A percentile compares a stretch with the other conserved stretches of the same genome.
Evolutionary conservation across 2,113 vertebrate species (phyloP).

Genomic region (Silurus asotus): DNA sequence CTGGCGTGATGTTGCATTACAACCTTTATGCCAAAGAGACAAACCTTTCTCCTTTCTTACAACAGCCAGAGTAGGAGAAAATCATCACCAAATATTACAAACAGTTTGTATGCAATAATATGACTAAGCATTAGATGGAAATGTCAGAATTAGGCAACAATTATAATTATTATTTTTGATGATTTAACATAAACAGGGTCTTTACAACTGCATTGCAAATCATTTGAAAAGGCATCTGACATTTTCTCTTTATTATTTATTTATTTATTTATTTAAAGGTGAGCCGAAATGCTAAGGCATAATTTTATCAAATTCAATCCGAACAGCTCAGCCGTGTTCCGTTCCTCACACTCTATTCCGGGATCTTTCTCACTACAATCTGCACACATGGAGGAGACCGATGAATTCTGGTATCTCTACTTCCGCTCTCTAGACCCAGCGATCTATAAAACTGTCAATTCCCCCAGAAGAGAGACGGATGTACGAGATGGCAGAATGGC

Average conservation of each 20-base stretch:
- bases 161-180: too few relatives aligned
- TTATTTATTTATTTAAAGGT: neutral
- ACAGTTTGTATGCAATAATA: neutral
- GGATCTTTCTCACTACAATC: neutral
- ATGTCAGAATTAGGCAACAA: neutral
- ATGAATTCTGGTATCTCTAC: neutral
- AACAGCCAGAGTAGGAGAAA: neutral
- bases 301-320: neutral
- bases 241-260: neutral
- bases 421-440: neutral
- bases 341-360: neutral
- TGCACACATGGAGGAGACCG: neutral
- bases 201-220: neutral
- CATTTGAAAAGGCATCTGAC: neutral
- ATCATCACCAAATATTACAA: neutral
- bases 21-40: neutral
- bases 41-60: neutral
- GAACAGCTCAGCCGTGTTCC: neutral
- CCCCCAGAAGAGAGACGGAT: conserved; percentile 13
- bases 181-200: neutral
- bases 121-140: neutral
- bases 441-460: conserved; percentile 12
- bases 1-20: neutral
- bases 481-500: conserved; percentile 29
- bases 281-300: neutral